Base-by-base conservation (phyloP, 2,113 vertebrate genomes). In the Plecotus auritus region DNA sequence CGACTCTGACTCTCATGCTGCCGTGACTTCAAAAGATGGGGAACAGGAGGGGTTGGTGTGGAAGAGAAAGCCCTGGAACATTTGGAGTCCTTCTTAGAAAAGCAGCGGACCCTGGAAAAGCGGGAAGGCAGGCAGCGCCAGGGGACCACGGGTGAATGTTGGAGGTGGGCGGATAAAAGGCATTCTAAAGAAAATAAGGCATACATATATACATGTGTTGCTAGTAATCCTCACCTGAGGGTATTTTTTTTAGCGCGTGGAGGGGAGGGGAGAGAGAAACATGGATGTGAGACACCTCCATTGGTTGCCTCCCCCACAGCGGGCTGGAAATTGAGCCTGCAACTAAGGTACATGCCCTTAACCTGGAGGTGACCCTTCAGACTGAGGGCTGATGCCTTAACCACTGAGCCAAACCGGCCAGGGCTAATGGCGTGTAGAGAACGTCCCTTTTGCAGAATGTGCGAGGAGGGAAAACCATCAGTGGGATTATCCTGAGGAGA, bases 61-160 rank as follows among this genome's bases (percentile, higher is more conserved):
- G 35, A n/a, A 13, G 22, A 56, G 70, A 64, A 72, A 30, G 28
- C 4, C 26, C 66, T 64, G 32, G 45, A n/a, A 40, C 1, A 7
- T 26, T 22, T 12, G 80, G 64, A 20, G 30, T 61, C 26, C 49
- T 85, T 2, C 10, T 56, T 12, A 20, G 0, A 2, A 54, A 82
- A 78, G 11, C 2, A 16, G 47, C 20, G 0, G 4, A 54, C 4
- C 37, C 32, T 11, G 1, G 7, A 16, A 45, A 82, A 80, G 5
- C 2, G 7, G 4, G 45, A 70, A 54, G 40, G 11, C 1, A 54
- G 49, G 64, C 22, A 64, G 73, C 14, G 9, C 22, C 6, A 42
- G 28, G 32, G 2, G 14, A 47, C 9, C 42, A 35, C 45, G 32
- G 9, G 12, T 3, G 37, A 78, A 16, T 4, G 4, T 32, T 49